phyloP scores from a whole-genome alignment of 2,797 vertebrate genomes.

The Stomatorhinus walkeri region DNA sequence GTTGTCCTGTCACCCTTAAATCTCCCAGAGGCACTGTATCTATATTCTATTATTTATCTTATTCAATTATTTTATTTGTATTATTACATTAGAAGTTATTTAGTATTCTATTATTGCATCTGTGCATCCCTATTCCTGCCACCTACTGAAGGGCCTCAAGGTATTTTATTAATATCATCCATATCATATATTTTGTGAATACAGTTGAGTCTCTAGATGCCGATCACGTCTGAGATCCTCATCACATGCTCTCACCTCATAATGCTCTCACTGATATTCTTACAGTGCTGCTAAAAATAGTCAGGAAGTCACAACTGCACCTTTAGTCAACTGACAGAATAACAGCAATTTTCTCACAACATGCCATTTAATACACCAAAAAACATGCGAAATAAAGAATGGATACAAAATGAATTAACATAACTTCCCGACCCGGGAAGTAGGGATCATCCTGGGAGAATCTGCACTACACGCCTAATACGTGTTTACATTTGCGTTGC shows the following conservation, averaged over 20 bases:
- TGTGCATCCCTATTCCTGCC: neutral
- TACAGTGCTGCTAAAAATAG: neutral
- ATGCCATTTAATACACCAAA: neutral
- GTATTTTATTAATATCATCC: neutral
- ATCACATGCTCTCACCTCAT: neutral
- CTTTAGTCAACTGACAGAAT: neutral
- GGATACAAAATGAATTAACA: neutral
- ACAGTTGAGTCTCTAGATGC: neutral
- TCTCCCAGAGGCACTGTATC: neutral
- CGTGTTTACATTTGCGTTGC: neutral
- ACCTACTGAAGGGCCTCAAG: neutral
- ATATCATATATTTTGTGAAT: neutral
- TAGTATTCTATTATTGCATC: neutral
- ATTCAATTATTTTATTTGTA: neutral
- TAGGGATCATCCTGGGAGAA: neutral
- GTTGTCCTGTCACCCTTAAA: neutral
- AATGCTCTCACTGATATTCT: neutral
- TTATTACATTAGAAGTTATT: neutral
- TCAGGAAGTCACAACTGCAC: neutral
- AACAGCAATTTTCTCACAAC: neutral
- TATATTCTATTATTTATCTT: neutral
- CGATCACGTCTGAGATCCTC: neutral
- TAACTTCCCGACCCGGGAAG: too few species aligned
- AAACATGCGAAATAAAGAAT: neutral
- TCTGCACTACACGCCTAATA: neutral